phyloP scores from a whole-genome alignment of 1,140 invertebrate genomes.

The Polypedilum pembai region DNA sequence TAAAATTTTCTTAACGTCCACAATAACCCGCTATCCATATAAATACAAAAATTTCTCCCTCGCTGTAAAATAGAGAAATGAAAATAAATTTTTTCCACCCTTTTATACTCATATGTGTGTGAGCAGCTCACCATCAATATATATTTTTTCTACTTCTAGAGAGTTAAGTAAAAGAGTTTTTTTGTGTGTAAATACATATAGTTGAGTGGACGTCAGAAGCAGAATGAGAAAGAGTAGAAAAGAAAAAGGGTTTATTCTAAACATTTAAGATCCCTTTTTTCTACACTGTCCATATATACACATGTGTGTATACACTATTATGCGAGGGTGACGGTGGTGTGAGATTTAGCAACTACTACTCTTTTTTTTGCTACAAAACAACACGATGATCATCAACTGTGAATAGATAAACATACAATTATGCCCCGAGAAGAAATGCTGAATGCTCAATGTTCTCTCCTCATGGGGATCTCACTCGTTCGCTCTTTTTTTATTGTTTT shows the following conservation, averaged over 20 bases:
- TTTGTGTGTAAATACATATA: not conserved
- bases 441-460: too few species aligned
- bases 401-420: constrained; percentile 24
- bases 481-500: constrained; percentile 9
- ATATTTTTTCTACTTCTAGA: not conserved
- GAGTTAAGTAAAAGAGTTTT: not conserved
- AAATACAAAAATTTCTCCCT: too few species aligned
- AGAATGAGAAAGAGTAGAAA: too few species aligned
- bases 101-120: too few species aligned
- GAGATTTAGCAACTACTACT: not conserved
- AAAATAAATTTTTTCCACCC: too few species aligned
- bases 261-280: constrained; percentile 13
- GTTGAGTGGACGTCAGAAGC: constrained; percentile 24
- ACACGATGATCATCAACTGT: not conserved
- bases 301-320: not conserved
- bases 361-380: not conserved
- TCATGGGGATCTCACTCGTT: too few species aligned
- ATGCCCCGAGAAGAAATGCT: not conserved
- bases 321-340: not conserved
- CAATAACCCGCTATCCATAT: too few species aligned
- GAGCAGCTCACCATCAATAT: not conserved
- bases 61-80: too few species aligned
- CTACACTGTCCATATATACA: not conserved
- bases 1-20: too few species aligned
- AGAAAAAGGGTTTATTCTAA: not conserved